Percentiles rank a stretch among this genome's conserved stretches.
Evolutionary conservation across 2,888 invertebrate genomes (phyloP).

Genomic region (Cosmopolites sordidus): DNA sequence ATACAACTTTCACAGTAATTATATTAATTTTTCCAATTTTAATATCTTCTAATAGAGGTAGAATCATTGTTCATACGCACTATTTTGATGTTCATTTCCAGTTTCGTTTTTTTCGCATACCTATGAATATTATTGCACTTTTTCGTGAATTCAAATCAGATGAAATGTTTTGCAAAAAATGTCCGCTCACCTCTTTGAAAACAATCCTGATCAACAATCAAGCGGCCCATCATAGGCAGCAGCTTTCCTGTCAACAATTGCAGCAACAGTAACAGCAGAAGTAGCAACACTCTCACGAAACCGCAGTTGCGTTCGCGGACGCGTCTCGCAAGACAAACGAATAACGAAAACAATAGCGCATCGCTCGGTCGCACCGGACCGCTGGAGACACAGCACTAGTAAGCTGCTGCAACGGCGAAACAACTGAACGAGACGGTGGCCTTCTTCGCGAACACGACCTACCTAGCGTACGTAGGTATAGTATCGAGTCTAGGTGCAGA

Average conservation of each 20-base stretch:
- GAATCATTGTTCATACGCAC: too few species aligned
- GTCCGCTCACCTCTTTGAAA: constrained; percentile 17
- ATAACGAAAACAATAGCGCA: constrained; percentile 22
- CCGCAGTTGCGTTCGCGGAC: constrained; percentile 16
- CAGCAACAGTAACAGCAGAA: too few species aligned
- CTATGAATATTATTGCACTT: too few species aligned
- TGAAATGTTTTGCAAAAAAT: too few species aligned
- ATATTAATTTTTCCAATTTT: too few species aligned
- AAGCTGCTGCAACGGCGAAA: constrained; percentile 19
- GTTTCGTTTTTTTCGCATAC: too few species aligned
- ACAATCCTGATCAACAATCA: constrained; percentile 15
- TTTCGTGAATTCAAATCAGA: too few species aligned
- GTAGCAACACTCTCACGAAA: constrained; percentile 10
- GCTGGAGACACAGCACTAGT: constrained; percentile 19
- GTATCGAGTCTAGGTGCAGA: constrained; percentile 23
- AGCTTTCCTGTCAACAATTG: constrained; percentile 5
- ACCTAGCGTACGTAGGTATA: constrained; percentile 15
- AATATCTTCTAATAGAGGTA: too few species aligned
- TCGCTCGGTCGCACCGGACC: constrained; percentile 21
- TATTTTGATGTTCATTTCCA: too few species aligned
- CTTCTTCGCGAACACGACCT: constrained; percentile 23
- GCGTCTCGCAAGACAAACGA: constrained; percentile 19
- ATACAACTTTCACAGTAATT: too few species aligned
- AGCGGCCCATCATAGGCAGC: constrained; percentile 21
- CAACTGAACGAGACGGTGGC: constrained; percentile 21